phyloP scores from a whole-genome alignment of 2,888 invertebrate species.

The Lasius platythorax region DNA sequence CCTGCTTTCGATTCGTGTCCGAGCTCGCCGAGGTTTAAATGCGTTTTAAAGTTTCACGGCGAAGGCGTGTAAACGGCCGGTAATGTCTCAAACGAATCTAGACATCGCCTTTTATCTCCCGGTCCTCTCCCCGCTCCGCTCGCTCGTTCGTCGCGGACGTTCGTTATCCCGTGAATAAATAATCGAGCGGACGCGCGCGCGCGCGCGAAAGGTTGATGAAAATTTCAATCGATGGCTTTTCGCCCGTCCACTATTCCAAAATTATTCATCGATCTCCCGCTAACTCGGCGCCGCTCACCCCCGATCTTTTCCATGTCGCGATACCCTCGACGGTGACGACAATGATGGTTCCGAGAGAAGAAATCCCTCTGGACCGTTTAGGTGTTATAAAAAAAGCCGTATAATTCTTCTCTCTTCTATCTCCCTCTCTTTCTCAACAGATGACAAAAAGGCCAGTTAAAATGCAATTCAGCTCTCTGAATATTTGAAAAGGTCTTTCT shows the following conservation, averaged over 20 bases:
- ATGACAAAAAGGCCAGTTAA: not conserved
- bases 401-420: not conserved
- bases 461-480: constrained; percentile 1
- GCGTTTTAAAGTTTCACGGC: constrained; percentile 55
- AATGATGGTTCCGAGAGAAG: constrained; percentile 41
- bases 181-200: constrained; percentile 74
- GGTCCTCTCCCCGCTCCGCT: constrained; percentile 3
- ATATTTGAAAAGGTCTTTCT: not conserved
- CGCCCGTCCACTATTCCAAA: constrained; percentile 72
- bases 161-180: constrained; percentile 81
- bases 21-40: constrained; percentile 52
- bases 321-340: constrained; percentile 29
- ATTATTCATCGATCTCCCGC: constrained; percentile 73
- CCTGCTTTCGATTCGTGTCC: constrained; percentile 40
- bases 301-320: constrained; percentile 23
- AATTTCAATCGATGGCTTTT: constrained; percentile 82
- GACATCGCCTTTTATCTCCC: constrained; percentile 52
- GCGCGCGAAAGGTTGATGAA: constrained; percentile 81
- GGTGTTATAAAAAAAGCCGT: constrained; percentile 21
- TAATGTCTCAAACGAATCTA: constrained; percentile 57
- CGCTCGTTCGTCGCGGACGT: constrained; percentile 40
- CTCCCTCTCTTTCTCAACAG: not conserved
- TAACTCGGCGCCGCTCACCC: not conserved
- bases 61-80: constrained; percentile 50
- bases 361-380: constrained; percentile 35